Conservation (phyloP, 2,888 invertebrate genomes). For the Lasioglossum malachurum region DNA sequence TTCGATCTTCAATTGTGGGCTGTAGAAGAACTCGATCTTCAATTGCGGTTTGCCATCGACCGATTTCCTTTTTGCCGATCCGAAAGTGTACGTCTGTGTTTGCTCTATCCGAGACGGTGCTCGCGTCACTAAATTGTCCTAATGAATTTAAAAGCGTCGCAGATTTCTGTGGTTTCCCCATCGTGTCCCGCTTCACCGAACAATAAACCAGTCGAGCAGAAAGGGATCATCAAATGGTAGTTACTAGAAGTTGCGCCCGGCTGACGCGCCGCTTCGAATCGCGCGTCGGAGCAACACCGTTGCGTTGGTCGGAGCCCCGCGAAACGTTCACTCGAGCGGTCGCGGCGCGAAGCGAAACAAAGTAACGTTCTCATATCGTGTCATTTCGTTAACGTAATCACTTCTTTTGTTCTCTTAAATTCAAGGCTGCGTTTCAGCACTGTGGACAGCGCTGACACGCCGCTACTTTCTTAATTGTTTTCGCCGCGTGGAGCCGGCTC, state of each 20-base stretch:
- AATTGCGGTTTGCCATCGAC: not conserved
- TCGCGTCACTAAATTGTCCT: not conserved
- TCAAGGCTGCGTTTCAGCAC: constrained; percentile 58
- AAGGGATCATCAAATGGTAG: not conserved
- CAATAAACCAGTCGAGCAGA: not conserved
- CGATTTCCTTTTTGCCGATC: not conserved
- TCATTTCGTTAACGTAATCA: constrained; percentile 50
- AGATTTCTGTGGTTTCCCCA: not conserved
- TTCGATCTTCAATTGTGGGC: not conserved
- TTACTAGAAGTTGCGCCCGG: not conserved
- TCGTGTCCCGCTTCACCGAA: not conserved
- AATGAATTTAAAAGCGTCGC: not conserved
- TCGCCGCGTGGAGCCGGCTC: constrained; percentile 32
- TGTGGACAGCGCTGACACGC: constrained; percentile 32
- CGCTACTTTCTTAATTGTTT: constrained; percentile 49
- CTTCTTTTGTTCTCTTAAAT: constrained; percentile 58
- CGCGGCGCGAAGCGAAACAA: constrained; percentile 16
- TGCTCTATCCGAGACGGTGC: not conserved
- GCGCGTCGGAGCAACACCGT: not conserved
- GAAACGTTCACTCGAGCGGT: not conserved
- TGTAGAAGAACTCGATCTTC: not conserved
- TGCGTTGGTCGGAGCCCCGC: not conserved
- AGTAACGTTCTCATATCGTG: constrained; percentile 41
- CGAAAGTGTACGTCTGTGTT: not conserved
- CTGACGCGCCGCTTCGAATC: not conserved